Evolutionary conservation across 2,888 invertebrate species (phyloP).

Genomic region (Stenichneumon culpator): DNA sequence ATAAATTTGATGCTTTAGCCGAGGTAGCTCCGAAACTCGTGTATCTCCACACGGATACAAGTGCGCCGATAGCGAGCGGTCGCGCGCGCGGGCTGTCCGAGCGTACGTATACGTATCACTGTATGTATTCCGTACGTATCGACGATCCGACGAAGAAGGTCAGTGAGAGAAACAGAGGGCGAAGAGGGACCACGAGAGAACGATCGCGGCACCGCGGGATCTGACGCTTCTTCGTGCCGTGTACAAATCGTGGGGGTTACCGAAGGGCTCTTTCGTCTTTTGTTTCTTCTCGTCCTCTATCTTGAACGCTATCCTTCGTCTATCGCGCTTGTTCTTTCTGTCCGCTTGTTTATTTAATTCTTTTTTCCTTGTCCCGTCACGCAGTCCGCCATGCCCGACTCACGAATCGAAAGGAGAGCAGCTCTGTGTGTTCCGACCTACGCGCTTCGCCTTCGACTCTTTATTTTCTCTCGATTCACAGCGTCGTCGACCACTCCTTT

Average conservation of each 20-base stretch:
- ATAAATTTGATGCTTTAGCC: slow-evolving; percentile 65
- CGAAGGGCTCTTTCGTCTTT: slow-evolving; percentile 18
- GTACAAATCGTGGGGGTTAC: slow-evolving; percentile 55
- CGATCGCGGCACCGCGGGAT: slow-evolving; percentile 38
- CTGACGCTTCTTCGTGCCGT: slow-evolving; percentile 45
- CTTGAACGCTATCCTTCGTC: not conserved
- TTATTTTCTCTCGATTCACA: slow-evolving; percentile 4
- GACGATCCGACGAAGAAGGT: not conserved
- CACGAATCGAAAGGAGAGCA: not conserved
- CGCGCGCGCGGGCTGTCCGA: not conserved
- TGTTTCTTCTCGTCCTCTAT: not conserved
- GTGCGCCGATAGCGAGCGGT: slow-evolving; percentile 32
- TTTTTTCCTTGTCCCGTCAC: too few species aligned
- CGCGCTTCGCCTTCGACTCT: not conserved
- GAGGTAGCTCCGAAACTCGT: slow-evolving; percentile 52
- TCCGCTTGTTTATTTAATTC: not conserved
- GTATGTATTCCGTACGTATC: slow-evolving; percentile 3
- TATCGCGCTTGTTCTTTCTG: not conserved
- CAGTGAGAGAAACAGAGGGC: not conserved
- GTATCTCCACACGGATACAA: slow-evolving; percentile 53
- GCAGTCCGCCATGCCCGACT: too few species aligned
- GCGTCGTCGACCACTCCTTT: slow-evolving; percentile 24
- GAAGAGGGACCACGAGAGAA: slow-evolving; percentile 8
- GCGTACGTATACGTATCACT: not conserved
- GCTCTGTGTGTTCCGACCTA: too few species aligned